Conservation (phyloP, 23 tunicate species). For the Corella eumyota region DNA sequence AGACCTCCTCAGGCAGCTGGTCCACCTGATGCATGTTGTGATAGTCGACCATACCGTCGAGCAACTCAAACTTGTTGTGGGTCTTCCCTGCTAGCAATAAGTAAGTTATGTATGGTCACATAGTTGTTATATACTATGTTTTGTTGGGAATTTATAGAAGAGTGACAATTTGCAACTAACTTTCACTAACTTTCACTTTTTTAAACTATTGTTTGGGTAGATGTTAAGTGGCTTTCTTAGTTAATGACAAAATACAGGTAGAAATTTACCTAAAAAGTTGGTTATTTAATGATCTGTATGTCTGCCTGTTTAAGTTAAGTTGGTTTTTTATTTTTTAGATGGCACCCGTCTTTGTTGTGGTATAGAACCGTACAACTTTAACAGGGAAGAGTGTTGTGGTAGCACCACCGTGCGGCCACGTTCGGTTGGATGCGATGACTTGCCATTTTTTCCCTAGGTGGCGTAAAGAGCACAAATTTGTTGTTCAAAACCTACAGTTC, state of each 20-base stretch:
- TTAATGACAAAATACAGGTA: no score
- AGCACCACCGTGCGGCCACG: conserved; percentile 4
- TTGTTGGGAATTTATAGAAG: no score
- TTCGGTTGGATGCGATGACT: conserved; percentile 2
- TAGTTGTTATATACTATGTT: background rate
- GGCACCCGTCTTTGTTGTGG: conserved; percentile 26
- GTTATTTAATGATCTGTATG: no score
- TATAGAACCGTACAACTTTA: conserved; percentile 1
- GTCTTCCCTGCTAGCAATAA: conserved; percentile 5
- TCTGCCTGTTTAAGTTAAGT: background rate
- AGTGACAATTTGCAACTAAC: no score
- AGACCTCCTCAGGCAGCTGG: no score
- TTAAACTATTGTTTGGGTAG: no score
- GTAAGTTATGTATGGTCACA: conserved; percentile 8
- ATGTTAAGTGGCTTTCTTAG: no score
- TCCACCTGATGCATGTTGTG: conserved; percentile 83
- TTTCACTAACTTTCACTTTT: no score
- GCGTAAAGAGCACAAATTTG: no score
- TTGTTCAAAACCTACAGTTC: no score
- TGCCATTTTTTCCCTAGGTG: no score
- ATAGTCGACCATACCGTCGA: conserved; percentile 28
- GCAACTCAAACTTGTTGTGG: conserved; percentile 35
- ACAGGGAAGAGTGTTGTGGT: conserved; percentile 13
- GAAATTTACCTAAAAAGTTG: no score
- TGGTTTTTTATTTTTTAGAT: conserved; percentile 8